A percentile compares a stretch with the other conserved stretches of the same genome.
These are phyloP conservation scores for Platichthys stellatus DNA, from an alignment of 2,113 vertebrate species.

Conservation along the genomic window DNA sequence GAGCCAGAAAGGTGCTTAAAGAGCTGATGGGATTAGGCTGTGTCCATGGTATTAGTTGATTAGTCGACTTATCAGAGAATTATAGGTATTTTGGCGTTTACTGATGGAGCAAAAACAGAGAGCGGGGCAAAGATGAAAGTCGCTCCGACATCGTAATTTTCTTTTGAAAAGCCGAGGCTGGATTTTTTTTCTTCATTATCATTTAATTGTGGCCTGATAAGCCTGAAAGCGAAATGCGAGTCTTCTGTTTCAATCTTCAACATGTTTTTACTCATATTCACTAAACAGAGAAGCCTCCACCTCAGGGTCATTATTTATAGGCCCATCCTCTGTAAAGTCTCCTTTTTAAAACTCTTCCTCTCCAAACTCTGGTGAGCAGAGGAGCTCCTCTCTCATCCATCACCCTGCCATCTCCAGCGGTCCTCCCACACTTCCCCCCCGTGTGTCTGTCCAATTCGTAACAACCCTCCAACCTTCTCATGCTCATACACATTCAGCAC, in stretches of 20 bases:
- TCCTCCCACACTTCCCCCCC: conserved; percentile 79
- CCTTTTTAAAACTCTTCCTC: conserved; percentile 60
- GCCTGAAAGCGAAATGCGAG: conserved; percentile 57
- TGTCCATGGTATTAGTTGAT: conserved; percentile 76
- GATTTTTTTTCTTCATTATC: conserved; percentile 46
- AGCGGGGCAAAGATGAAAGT: conserved; percentile 66
- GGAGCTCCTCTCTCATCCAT: conserved; percentile 64
- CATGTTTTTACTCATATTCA: conserved; percentile 31
- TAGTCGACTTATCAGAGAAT: conserved; percentile 73
- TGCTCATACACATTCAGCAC: conserved; percentile 75
- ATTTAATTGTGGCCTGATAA: conserved; percentile 71
- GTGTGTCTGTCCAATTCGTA: conserved; percentile 61
- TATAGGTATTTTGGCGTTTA: conserved; percentile 68
- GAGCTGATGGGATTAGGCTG: conserved; percentile 58
- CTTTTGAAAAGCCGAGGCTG: conserved; percentile 53
- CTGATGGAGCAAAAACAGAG: conserved; percentile 64
- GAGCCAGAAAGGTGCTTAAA: conserved; percentile 2
- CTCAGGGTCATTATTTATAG: conserved; percentile 60
- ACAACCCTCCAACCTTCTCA: conserved; percentile 67
- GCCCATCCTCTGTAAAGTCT: conserved; percentile 48
- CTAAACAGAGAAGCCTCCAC: conserved; percentile 33
- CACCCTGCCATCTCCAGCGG: conserved; percentile 66
- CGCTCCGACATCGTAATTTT: conserved; percentile 45
- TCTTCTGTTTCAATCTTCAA: conserved; percentile 43
- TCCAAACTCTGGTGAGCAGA: conserved; percentile 56